Evolutionary conservation across 2,888 invertebrate species (phyloP), one percentile per base, ranked within the genome.

Genomic region (Agrochola lota): DNA sequence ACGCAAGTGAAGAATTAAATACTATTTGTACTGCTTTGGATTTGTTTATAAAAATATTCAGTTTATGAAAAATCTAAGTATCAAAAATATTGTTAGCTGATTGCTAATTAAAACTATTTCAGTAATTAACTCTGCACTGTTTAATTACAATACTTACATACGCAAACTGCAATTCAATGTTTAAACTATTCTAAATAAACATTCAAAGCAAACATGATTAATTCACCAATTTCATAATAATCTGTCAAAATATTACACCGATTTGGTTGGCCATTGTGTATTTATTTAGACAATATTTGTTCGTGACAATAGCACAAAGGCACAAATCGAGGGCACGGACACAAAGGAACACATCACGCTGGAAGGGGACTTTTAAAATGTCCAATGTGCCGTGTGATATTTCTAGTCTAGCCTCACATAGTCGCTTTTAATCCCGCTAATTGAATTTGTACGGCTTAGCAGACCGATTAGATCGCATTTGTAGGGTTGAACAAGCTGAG

Each of bases 391-490:
- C 74, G 80, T 83, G 87, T 86, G 77, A 85, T 85, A 81, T 88
- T 86, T 68, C 83, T 76, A 74, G 82, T 76, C 86, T 88, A 83
- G 87, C 78, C 80, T 82, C 87, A 87, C 85, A 83, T 86, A 86
- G 88, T 88, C 80, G 84, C 79, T 84, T 88, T 80, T 89, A 88
- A 91, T 91, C 90, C 86, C 84, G 84, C 88, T 94, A 93, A 94
- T 94, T 92, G 91, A 93, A 93, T 94, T 93, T 90, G 90, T 90
- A 90, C 86, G 92, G 91, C 90, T 92, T 92, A 92, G 91, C 91
- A 90, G 90, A 89, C 89, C 91, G 92, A 93, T 93, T 92, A 92
- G 89, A 92, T 88, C 88, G 89, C 87, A 89, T 90, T 89, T 87
- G 90, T 85, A 90, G 90, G 91, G 91, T 88, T 90, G 90, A 90